These are phyloP conservation scores for Cyclina sinensis DNA, from an alignment of 1,140 invertebrate genomes.

Conservation along the genomic window DNA sequence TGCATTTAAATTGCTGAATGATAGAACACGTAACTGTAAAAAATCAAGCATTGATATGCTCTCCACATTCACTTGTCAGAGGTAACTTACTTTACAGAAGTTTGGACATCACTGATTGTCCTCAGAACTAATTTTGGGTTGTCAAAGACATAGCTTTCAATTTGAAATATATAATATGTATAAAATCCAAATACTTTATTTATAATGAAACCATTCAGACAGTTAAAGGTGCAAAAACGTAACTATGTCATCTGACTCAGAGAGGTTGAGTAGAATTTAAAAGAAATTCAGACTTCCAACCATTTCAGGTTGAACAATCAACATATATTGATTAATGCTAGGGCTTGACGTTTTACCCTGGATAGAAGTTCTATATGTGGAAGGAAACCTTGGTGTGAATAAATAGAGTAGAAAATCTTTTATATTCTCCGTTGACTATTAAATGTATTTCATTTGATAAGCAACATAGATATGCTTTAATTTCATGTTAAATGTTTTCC, in stretches of 20 bases:
- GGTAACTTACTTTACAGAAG: constrained; percentile 10
- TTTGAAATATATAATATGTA: neutral
- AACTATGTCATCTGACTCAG: neutral
- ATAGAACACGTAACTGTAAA: no score
- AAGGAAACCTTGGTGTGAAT: no score
- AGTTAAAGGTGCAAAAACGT: neutral
- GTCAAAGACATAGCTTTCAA: constrained; percentile 43
- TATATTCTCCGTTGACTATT: no score
- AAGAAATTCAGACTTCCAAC: neutral
- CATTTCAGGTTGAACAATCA: neutral
- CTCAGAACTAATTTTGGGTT: constrained; percentile 37
- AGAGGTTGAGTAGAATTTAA: neutral
- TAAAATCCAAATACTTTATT: neutral
- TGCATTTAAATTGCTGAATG: no score
- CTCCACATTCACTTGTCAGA: no score
- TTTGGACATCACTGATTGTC: constrained; percentile 42
- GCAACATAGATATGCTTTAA: no score
- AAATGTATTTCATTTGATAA: no score
- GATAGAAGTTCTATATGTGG: no score
- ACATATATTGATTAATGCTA: neutral
- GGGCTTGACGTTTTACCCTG: no score
- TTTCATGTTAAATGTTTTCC: no score
- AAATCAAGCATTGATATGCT: no score
- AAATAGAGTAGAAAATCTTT: no score
- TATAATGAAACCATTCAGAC: neutral